Evolutionary conservation across 2,797 vertebrate genomes (phyloP), one percentile per base, ranked within the genome.

Genomic region (Acropternis orthonyx): DNA sequence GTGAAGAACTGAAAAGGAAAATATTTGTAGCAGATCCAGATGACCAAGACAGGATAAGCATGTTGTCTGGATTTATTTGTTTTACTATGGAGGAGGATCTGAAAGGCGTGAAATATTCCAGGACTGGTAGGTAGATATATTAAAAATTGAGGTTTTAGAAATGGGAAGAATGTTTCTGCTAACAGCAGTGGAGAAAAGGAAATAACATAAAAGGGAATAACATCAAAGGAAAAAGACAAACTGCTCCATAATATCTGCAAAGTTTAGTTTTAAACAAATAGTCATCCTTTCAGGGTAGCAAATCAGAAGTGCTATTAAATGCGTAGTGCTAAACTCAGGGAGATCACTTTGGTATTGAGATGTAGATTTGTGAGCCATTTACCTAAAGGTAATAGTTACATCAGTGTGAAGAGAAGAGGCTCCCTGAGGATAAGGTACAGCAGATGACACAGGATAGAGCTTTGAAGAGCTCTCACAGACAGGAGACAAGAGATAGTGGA

Each of bases 301-400:
- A 62, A 85, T 77, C 61, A 83, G 78, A 85, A 83, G 51, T 27
- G 44, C 79, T 94, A 77, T 87, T 91, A 95, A 66, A 91, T 55
- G 36, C 65, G 43, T 58, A 88, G 81, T 61, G 81, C 71, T 95
- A 94, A 95, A 87, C 39, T 56, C 52, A 87, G 63, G 74, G 36
- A 94, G 66, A 94, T 87, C n/a, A 14, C 59, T 77, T 92, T 91
- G 81, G 61, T 89, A 93, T 94, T 94, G 93, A 96, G 61, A 91
- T 94, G 93, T 55, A 97, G 87, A 97, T 95, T 85, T 89, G 82
- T 28, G 32, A 91, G 76, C 85, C 83, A 49, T 89, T 95, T 75
- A 95, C 69, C 82, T 89, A 62, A 75, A 85, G 84, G 69, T 95
- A 93, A 94, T 85, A 91, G 84, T 74, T 78, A 17, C 62, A 93